Evolutionary conservation across 92 coral and sea anemone genomes (phyloP).

Genomic region (Porites rus): DNA sequence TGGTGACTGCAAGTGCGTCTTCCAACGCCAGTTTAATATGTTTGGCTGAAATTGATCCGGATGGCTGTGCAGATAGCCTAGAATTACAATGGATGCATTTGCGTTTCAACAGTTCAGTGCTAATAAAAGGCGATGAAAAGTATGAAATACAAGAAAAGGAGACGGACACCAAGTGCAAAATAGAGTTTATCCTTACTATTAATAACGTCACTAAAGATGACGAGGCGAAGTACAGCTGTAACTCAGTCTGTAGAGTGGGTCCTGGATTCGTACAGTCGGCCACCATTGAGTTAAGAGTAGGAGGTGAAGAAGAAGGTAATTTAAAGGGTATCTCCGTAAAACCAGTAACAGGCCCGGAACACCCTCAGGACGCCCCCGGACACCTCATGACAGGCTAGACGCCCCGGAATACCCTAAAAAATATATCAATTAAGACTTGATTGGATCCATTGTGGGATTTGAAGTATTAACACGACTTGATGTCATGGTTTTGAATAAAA

Average conservation of each 20-base stretch:
- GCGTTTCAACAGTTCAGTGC: background rate
- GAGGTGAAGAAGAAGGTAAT: background rate
- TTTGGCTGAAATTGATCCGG: background rate
- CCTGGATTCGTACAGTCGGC: background rate
- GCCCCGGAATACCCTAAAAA: too few relatives aligned
- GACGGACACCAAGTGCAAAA: background rate
- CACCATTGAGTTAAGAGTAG: background rate
- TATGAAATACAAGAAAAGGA: background rate
- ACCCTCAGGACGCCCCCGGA: too few relatives aligned
- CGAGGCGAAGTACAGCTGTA: slow-evolving; percentile 19
- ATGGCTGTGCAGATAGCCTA: background rate
- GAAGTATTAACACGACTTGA: too few relatives aligned
- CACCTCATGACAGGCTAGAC: too few relatives aligned
- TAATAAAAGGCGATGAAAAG: background rate
- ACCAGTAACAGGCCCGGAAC: too few relatives aligned
- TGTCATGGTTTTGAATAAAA: too few relatives aligned
- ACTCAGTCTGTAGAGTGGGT: background rate
- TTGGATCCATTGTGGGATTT: too few relatives aligned
- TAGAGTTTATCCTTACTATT: background rate
- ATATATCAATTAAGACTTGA: too few relatives aligned
- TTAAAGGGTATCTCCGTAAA: too few relatives aligned
- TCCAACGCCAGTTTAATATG: slow-evolving; percentile 6
- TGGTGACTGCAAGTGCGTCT: background rate
- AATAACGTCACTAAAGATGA: slow-evolving; percentile 14
- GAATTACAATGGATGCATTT: background rate